These are phyloP conservation scores for Rutilus rutilus DNA, from an alignment of 2,113 vertebrate species.

Conservation along the genomic window DNA sequence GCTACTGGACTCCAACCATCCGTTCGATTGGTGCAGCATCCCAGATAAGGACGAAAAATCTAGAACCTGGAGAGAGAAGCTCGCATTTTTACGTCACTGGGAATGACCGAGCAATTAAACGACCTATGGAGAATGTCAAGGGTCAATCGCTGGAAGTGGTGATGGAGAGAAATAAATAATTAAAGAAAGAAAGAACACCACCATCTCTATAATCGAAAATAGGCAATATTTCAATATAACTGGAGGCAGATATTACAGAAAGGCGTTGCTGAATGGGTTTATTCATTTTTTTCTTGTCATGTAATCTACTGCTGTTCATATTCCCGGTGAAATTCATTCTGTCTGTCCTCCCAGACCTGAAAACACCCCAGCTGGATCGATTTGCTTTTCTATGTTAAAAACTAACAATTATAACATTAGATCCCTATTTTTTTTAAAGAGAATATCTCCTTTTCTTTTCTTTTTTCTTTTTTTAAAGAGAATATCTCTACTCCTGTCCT, in stretches of 20 bases:
- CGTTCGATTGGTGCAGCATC: conserved; percentile 65
- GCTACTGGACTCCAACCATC: conserved; percentile 14
- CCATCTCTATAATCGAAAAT: not conserved
- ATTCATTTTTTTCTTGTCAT: not conserved
- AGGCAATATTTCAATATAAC: not conserved
- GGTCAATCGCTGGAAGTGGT: not conserved
- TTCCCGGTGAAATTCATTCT: not conserved
- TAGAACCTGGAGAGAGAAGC: conserved; percentile 67
- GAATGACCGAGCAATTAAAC: conserved; percentile 36
- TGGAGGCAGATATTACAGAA: not conserved
- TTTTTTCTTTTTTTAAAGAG: no score
- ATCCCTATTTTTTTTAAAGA: no score
- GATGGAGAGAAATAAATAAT: not conserved
- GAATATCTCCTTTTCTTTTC: no score
- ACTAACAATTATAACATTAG: no score
- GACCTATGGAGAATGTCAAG: conserved; percentile 29
- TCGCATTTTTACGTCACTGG: conserved; percentile 48
- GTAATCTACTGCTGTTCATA: not conserved
- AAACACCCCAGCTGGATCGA: no score
- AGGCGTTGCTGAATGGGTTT: not conserved
- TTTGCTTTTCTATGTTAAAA: no score
- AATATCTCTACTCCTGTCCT: no score
- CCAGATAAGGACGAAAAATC: conserved; percentile 72
- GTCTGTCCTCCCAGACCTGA: no score
- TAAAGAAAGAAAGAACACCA: not conserved